phyloP scores from a whole-genome alignment of 1,140 invertebrate genomes.

The Tigriopus japonicus region DNA sequence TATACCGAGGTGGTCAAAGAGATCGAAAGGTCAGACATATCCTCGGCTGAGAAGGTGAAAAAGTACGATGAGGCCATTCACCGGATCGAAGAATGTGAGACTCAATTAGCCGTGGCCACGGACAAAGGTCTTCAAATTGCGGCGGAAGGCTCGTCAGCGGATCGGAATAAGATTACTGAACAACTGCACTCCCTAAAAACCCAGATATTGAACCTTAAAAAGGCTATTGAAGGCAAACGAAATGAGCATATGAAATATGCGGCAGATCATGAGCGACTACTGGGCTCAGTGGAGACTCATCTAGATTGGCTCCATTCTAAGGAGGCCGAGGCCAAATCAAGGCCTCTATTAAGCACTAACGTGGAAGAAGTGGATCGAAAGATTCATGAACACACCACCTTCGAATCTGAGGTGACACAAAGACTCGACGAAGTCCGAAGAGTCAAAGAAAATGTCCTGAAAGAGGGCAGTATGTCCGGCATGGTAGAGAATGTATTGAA shows the following conservation, averaged over 20 bases:
- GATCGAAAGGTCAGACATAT: constrained; percentile 55
- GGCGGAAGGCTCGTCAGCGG: constrained; percentile 59
- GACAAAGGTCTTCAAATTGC: constrained; percentile 83
- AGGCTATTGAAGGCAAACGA: constrained; percentile 59
- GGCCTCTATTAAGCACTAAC: constrained; percentile 56
- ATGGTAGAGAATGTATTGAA: constrained; percentile 30
- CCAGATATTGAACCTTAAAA: constrained; percentile 51
- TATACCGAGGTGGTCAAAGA: constrained; percentile 65
- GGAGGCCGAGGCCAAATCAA: constrained; percentile 55
- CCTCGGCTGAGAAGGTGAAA: constrained; percentile 66
- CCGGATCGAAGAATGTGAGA: constrained; percentile 55
- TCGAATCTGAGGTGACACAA: constrained; percentile 17
- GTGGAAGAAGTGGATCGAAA: constrained; percentile 57
- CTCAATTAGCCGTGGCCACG: constrained; percentile 55
- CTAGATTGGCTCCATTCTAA: constrained; percentile 65
- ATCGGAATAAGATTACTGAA: constrained; percentile 66
- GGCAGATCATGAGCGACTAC: constrained; percentile 61
- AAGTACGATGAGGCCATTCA: constrained; percentile 51
- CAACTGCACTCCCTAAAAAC: constrained; percentile 67
- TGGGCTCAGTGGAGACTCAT: constrained; percentile 48
- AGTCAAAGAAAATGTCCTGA: constrained; percentile 20
- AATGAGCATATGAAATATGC: constrained; percentile 66
- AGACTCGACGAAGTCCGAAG: constrained; percentile 16
- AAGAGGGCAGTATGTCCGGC: constrained; percentile 32
- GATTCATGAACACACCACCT: constrained; percentile 48